Conservation (phyloP, 1,140 invertebrate species). For the Drosophila willistoni region DNA sequence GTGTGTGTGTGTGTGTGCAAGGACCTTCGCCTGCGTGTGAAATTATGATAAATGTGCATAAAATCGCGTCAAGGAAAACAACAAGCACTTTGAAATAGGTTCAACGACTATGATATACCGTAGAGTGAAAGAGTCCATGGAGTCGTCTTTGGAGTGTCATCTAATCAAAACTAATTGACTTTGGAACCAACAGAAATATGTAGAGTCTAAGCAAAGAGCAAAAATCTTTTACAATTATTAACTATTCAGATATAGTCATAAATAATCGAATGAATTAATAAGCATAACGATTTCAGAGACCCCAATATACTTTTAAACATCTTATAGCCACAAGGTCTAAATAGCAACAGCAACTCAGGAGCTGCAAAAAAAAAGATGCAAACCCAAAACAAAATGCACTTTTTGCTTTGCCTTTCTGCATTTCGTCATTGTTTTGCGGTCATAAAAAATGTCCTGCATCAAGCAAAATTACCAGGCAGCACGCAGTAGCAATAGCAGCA, state of each 20-base stretch:
- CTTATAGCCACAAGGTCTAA: background rate
- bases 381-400: background rate
- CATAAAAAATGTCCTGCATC: conserved; percentile 67
- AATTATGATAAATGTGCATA: conserved; percentile 82
- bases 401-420: conserved; percentile 23
- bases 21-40: conserved; percentile 72
- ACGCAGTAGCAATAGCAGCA: conserved; percentile 39
- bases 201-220: too few relatives aligned
- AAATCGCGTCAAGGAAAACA: conserved; percentile 71
- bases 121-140: too few relatives aligned
- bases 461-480: conserved; percentile 65
- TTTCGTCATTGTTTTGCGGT: conserved; percentile 59
- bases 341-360: too few relatives aligned
- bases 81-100: conserved; percentile 1
- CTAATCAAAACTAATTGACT: too few relatives aligned
- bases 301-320: background rate
- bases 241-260: background rate
- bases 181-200: too few relatives aligned
- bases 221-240: too few relatives aligned
- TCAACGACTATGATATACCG: background rate
- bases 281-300: background rate
- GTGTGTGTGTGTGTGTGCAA: conserved; percentile 19
- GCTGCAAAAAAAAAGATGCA: background rate
- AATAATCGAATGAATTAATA: background rate
- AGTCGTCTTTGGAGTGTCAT: too few relatives aligned